Evolutionary conservation across 2,113 vertebrate species (phyloP).

Genomic region (Dasypus novemcinctus): DNA sequence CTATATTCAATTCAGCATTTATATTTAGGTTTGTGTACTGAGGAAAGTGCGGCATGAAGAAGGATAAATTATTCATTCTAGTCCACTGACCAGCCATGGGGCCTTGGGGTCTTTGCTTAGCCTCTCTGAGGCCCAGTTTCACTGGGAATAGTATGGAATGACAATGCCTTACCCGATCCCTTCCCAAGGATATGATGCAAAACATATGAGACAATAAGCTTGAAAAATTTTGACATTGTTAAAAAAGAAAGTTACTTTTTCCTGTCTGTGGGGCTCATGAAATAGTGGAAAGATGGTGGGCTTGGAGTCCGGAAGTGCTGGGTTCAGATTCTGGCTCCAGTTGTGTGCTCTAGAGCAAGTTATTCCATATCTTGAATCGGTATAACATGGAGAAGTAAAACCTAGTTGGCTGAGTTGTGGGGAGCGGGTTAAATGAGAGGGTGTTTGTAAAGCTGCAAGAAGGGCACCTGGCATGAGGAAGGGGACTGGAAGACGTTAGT

Average conservation of each 20-base stretch:
- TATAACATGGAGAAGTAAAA: neutral
- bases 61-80: neutral
- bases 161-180: neutral
- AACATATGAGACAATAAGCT: neutral
- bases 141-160: neutral
- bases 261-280: neutral
- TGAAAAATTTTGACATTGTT: neutral
- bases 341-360: neutral
- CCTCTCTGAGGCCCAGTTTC: neutral
- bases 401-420: neutral
- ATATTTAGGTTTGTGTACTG: neutral
- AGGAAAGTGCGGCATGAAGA: neutral
- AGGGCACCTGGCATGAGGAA: neutral
- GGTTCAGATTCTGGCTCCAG: neutral
- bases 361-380: neutral
- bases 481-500: neutral
- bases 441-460: neutral
- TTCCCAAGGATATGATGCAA: neutral
- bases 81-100: neutral
- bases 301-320: neutral
- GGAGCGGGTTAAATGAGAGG: neutral
- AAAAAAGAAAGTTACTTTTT: neutral
- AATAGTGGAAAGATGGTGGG: neutral
- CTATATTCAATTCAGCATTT: neutral
- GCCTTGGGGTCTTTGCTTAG: neutral